Evolutionary conservation across 2,113 vertebrate species (phyloP).

Genomic region (Lepus europaeus): DNA sequence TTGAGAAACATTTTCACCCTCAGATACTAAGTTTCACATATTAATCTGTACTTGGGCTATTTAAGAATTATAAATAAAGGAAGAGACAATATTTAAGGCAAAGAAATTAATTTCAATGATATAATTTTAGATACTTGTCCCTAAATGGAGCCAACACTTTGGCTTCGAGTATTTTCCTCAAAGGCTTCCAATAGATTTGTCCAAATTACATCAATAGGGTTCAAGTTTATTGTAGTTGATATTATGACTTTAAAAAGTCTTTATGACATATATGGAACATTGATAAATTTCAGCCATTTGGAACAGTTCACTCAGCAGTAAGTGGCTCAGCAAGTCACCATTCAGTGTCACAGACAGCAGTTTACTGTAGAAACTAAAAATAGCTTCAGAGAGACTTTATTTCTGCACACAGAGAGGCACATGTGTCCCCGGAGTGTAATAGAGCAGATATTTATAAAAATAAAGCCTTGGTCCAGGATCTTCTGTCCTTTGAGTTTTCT

Average conservation of each 20-base stretch:
- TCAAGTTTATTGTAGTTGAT: not conserved
- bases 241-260: not conserved
- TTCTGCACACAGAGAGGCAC: not conserved
- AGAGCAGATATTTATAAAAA: not conserved
- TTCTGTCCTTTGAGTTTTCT: not conserved
- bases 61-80: not conserved
- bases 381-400: not conserved
- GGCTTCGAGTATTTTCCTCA: not conserved
- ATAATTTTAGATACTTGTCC: not conserved
- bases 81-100: not conserved
- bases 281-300: not conserved
- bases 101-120: not conserved
- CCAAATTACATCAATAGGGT: not conserved
- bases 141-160: not conserved
- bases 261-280: not conserved
- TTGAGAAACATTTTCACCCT: slow-evolving; percentile 19
- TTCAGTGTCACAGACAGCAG: not conserved
- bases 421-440: not conserved
- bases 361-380: not conserved
- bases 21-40: not conserved
- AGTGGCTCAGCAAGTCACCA: not conserved
- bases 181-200: not conserved
- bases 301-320: not conserved
- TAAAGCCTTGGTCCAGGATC: not conserved
- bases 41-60: not conserved